A percentile compares a stretch with the other conserved stretches of the same genome.
phyloP scores from a whole-genome alignment of 2,888 invertebrate species.

The Galerucella calmariensis region DNA sequence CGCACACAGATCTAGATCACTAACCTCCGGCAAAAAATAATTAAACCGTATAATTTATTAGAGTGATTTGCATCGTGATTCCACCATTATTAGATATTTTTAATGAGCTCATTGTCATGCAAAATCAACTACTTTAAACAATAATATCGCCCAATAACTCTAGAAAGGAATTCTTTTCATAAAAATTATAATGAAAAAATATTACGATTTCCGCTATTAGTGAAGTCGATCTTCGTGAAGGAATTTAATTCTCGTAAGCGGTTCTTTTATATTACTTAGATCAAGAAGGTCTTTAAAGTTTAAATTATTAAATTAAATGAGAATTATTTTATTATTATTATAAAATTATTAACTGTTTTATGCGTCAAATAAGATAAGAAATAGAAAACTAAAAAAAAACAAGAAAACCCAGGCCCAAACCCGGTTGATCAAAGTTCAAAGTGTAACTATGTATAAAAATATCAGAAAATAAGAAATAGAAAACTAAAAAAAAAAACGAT shows the following conservation, averaged over 20 bases:
- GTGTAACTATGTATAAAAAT: too few species aligned
- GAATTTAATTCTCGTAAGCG: neutral
- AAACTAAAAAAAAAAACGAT: too few species aligned
- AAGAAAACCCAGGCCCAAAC: too few species aligned
- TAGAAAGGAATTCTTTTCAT: neutral
- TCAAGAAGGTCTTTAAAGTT: too few species aligned
- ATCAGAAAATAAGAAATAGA: too few species aligned
- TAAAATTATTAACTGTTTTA: too few species aligned
- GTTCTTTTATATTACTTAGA: too few species aligned
- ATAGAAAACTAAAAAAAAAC: too few species aligned
- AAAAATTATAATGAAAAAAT: neutral
- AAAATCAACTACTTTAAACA: neutral
- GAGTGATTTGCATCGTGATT: neutral
- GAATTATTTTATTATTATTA: too few species aligned
- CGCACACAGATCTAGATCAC: neutral
- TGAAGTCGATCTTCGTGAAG: neutral
- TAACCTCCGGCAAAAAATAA: neutral
- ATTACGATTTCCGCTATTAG: conserved; percentile 5
- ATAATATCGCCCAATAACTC: neutral
- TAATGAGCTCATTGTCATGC: neutral
- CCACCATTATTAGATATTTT: conserved; percentile 2
- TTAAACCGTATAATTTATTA: neutral
- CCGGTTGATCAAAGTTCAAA: too few species aligned
- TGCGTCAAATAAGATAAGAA: too few species aligned
- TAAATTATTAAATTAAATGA: too few species aligned